A percentile compares a stretch with the other conserved stretches of the same genome.
phyloP scores from a whole-genome alignment of 2,888 invertebrate species.

The Stenolophus ochropezus region DNA sequence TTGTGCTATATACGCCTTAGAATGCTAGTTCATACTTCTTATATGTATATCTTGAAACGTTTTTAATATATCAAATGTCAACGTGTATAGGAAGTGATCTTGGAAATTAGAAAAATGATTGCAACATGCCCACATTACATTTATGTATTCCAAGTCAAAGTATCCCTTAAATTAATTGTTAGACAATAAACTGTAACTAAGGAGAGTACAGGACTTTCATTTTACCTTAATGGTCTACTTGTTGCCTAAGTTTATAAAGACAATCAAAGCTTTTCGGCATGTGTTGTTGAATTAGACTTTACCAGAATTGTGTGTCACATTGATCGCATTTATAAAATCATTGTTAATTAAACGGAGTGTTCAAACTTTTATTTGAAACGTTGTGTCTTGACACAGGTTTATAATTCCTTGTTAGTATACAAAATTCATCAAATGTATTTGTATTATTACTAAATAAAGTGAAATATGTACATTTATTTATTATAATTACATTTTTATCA shows the following conservation, averaged over 20 bases:
- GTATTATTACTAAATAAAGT: conserved; percentile 52
- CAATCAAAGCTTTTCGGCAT: conserved; percentile 39
- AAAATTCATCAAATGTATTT: conserved; percentile 60
- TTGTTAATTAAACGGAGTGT: conserved; percentile 53
- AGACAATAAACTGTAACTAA: conserved; percentile 53
- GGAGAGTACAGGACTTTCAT: conserved; percentile 50
- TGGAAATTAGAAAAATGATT: conserved; percentile 40
- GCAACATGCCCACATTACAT: conserved; percentile 41
- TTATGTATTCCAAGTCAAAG: conserved; percentile 47
- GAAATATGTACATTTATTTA: conserved; percentile 50
- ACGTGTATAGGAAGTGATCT: conserved; percentile 51
- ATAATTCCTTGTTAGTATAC: conserved; percentile 64
- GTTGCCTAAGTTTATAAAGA: conserved; percentile 34
- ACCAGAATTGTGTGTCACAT: conserved; percentile 52
- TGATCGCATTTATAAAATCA: conserved; percentile 52
- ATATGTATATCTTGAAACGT: conserved; percentile 55
- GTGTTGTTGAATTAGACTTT: conserved; percentile 43
- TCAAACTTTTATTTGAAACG: conserved; percentile 41
- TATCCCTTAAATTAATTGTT: conserved; percentile 46
- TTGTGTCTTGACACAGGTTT: conserved; percentile 62
- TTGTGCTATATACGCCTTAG: conserved; percentile 6
- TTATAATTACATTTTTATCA: conserved; percentile 33
- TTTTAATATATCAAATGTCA: conserved; percentile 53
- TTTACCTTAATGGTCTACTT: conserved; percentile 40
- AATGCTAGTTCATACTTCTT: conserved; percentile 33